A percentile compares a stretch with the other conserved stretches of the same genome.
phyloP scores from a whole-genome alignment of 2,797 vertebrate genomes.

The Anisognathus igniventris region DNA sequence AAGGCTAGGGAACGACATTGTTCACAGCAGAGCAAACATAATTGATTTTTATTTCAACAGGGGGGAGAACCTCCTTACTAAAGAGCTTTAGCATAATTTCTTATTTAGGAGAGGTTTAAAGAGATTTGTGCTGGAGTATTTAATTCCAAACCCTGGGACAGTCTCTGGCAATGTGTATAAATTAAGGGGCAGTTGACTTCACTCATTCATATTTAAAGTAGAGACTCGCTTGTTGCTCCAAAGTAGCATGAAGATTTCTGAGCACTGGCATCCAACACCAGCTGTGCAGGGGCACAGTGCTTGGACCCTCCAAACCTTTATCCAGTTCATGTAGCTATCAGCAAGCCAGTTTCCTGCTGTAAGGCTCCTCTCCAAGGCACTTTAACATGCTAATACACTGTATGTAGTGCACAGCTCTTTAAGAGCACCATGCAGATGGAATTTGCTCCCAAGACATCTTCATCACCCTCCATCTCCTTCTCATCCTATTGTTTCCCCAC shows the following conservation, averaged over 20 bases:
- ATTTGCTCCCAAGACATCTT: neutral
- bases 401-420: neutral
- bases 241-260: constrained; percentile 39
- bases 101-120: constrained; percentile 71
- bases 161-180: constrained; percentile 67
- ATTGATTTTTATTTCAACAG: constrained; percentile 72
- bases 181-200: constrained; percentile 78
- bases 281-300: neutral
- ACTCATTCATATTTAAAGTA: constrained; percentile 72
- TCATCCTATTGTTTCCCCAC: neutral
- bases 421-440: neutral
- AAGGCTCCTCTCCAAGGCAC: neutral
- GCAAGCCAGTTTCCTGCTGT: neutral
- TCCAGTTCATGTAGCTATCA: neutral
- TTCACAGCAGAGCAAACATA: constrained; percentile 72
- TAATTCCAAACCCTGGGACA: constrained; percentile 73
- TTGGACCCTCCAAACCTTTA: neutral
- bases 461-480: neutral
- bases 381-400: neutral
- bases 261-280: constrained; percentile 17
- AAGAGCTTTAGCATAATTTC: constrained; percentile 71
- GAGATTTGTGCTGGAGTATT: constrained; percentile 69
- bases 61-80: constrained; percentile 63
- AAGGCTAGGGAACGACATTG: constrained; percentile 55
- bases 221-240: constrained; percentile 46